A percentile compares a stretch with the other conserved stretches of the same genome.
Conservation (phyloP, 1,140 invertebrate species). For the Venturia canescens region DNA sequence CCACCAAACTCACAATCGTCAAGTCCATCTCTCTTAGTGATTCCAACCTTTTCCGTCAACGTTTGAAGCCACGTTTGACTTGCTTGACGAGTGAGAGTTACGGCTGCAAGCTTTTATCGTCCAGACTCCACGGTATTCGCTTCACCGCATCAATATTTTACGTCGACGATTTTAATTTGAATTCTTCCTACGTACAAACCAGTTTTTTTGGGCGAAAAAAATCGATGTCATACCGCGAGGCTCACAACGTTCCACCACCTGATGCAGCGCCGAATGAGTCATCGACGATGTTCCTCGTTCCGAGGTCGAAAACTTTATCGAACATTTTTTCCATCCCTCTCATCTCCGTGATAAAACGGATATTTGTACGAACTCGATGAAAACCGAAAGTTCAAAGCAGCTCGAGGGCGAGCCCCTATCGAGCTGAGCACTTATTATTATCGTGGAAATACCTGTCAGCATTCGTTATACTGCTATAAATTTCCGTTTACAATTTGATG, state of each 20-base stretch:
- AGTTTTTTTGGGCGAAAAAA: neutral
- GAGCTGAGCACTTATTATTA: too few species aligned
- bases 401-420: too few species aligned
- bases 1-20: too few species aligned
- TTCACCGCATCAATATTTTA: slow-evolving; percentile 38
- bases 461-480: too few species aligned
- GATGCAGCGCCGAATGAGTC: too few species aligned
- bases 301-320: slow-evolving; percentile 15
- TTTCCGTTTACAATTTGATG: too few species aligned
- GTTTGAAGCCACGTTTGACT: neutral
- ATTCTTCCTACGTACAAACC: slow-evolving; percentile 38
- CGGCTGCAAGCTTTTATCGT: neutral
- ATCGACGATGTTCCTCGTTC: neutral
- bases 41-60: neutral
- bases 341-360: neutral
- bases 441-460: too few species aligned
- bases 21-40: neutral
- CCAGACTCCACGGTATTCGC: neutral
- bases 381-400: too few species aligned
- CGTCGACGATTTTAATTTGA: slow-evolving; percentile 50
- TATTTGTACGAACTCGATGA: too few species aligned
- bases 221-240: neutral
- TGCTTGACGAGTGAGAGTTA: too few species aligned
- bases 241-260: too few species aligned
- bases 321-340: slow-evolving; percentile 19